Conservation (phyloP, 2,888 invertebrate species). For the Encarsia formosa region DNA sequence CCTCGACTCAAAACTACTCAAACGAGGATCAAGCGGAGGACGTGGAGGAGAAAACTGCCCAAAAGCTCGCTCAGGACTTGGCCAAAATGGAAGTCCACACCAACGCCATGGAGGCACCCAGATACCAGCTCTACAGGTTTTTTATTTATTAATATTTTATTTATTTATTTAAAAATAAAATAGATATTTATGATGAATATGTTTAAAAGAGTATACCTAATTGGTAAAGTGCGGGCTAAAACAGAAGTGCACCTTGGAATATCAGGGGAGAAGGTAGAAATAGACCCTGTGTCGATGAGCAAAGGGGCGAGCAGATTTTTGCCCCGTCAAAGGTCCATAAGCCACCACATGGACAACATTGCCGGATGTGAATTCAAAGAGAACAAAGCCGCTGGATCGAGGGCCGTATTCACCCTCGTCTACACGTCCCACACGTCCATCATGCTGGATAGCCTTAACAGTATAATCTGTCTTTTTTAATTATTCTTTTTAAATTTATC, state of each 20-base stretch:
- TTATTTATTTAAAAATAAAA: neutral
- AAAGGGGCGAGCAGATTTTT: slow-evolving; percentile 51
- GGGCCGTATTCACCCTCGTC: slow-evolving; percentile 71
- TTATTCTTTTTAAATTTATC: too few species aligned
- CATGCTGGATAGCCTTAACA: slow-evolving; percentile 34
- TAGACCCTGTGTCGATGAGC: slow-evolving; percentile 66
- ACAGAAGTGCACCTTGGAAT: slow-evolving; percentile 82
- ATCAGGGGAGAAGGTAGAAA: slow-evolving; percentile 87
- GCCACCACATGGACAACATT: slow-evolving; percentile 80
- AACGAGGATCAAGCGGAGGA: too few species aligned
- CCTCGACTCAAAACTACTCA: slow-evolving; percentile 48
- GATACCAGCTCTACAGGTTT: slow-evolving; percentile 67
- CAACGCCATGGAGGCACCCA: slow-evolving; percentile 78
- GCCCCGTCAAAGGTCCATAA: slow-evolving; percentile 72
- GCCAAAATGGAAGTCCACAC: slow-evolving; percentile 70
- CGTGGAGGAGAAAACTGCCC: slow-evolving; percentile 33
- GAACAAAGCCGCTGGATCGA: slow-evolving; percentile 67
- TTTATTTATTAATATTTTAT: slow-evolving; percentile 1
- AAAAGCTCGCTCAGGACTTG: slow-evolving; percentile 54
- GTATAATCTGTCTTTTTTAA: slow-evolving; percentile 21
- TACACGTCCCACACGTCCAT: slow-evolving; percentile 55
- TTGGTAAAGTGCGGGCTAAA: slow-evolving; percentile 77
- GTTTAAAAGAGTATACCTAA: slow-evolving; percentile 66
- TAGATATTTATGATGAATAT: neutral
- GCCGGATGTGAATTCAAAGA: slow-evolving; percentile 83